phyloP scores from a whole-genome alignment of 2,113 vertebrate species.

The Pterophyllum scalare region DNA sequence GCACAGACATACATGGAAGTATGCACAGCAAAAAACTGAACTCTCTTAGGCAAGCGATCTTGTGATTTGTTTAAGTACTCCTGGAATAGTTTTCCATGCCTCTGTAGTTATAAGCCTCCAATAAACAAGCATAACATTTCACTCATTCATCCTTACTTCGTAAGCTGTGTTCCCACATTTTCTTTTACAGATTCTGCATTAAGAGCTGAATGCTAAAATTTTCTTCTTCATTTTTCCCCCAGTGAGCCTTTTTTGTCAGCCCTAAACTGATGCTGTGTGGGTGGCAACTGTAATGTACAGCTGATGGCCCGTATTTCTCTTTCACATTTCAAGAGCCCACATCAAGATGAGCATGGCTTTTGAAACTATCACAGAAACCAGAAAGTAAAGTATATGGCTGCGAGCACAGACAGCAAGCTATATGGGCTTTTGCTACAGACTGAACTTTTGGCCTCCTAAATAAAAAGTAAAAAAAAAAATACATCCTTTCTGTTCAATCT shows the following conservation, averaged over 20 bases:
- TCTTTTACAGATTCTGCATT: neutral
- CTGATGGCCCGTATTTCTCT: constrained; percentile 39
- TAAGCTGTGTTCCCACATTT: neutral
- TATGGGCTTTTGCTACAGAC: neutral
- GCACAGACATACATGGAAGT: too few species aligned
- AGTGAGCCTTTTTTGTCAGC: constrained; percentile 35
- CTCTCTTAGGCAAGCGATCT: too few species aligned
- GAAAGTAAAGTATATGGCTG: constrained; percentile 3
- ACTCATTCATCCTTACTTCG: neutral
- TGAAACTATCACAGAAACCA: constrained; percentile 18
- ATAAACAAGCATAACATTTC: neutral
- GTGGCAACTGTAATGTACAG: constrained; percentile 5
- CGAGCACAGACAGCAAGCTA: neutral
- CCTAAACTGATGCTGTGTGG: constrained; percentile 40
- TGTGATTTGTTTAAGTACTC: too few species aligned
- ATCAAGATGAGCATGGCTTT: constrained; percentile 24
- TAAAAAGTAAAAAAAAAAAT: neutral
- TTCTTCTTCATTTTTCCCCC: neutral
- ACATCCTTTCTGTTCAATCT: neutral
- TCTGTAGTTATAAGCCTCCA: neutral
- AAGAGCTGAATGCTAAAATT: constrained; percentile 2
- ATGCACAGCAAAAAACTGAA: too few species aligned
- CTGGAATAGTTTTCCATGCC: too few species aligned
- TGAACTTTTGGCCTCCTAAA: constrained; percentile 8
- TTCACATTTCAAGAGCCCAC: constrained; percentile 45